phyloP scores from a whole-genome alignment of 2,888 invertebrate genomes.

The Carterocephalus palaemon region DNA sequence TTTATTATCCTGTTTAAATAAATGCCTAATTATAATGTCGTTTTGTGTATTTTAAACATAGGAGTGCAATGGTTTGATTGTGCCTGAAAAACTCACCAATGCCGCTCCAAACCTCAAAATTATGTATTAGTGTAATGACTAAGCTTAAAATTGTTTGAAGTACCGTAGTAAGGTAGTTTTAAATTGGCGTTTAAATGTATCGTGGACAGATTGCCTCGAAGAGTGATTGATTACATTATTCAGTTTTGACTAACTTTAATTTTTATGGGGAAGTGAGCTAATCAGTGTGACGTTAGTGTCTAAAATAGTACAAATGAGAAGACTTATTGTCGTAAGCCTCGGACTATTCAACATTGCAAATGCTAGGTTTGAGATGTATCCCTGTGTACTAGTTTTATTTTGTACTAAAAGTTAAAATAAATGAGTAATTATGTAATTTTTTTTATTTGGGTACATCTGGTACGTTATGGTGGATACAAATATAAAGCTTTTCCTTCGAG shows the following conservation, averaged over 20 bases:
- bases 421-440: constrained; percentile 64
- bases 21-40: constrained; percentile 30
- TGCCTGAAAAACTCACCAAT: constrained; percentile 75
- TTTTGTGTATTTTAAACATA: constrained; percentile 67
- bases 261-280: constrained; percentile 72
- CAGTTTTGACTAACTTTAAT: constrained; percentile 71
- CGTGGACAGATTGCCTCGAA: constrained; percentile 60
- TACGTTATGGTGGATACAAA: too few species aligned
- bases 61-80: constrained; percentile 75
- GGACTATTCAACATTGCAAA: constrained; percentile 79
- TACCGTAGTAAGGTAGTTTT: constrained; percentile 62
- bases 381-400: constrained; percentile 81
- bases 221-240: constrained; percentile 78
- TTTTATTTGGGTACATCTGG: constrained; percentile 31
- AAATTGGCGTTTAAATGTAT: constrained; percentile 56
- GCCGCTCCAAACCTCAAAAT: constrained; percentile 79
- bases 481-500: too few species aligned
- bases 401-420: constrained; percentile 80
- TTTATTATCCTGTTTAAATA: not conserved
- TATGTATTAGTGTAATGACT: constrained; percentile 61
- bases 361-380: constrained; percentile 80
- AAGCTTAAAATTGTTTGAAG: constrained; percentile 61
- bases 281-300: constrained; percentile 77
- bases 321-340: constrained; percentile 80
- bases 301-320: constrained; percentile 81